Evolutionary conservation across 2,888 invertebrate genomes (phyloP).

Genomic region (Trypoxylon attenuatum): DNA sequence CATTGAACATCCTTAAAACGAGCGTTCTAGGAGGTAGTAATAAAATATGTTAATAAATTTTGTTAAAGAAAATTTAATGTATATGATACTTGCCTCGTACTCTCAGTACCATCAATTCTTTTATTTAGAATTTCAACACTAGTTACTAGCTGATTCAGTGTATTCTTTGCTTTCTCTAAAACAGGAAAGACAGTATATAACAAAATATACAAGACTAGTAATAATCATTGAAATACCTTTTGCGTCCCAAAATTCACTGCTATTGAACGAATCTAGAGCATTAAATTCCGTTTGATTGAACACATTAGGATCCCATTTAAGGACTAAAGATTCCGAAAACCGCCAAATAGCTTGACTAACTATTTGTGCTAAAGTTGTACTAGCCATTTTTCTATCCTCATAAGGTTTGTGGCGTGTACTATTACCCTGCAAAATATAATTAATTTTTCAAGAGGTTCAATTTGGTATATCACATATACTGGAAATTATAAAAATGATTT

Average conservation of each 20-base stretch:
- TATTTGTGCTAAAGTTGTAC: conserved; percentile 60
- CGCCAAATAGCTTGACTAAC: conserved; percentile 64
- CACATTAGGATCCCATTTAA: conserved; percentile 67
- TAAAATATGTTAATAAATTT: neutral
- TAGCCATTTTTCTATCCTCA: conserved; percentile 23
- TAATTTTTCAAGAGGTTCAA: no score
- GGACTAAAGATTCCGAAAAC: conserved; percentile 65
- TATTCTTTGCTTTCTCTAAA: conserved; percentile 45
- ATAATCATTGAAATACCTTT: conserved; percentile 57
- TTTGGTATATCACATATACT: no score
- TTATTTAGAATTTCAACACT: conserved; percentile 54
- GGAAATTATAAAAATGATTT: no score
- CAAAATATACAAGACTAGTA: no score
- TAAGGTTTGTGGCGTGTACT: conserved; percentile 8
- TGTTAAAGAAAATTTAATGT: neutral
- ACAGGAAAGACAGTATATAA: conserved; percentile 4
- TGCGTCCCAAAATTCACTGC: conserved; percentile 21
- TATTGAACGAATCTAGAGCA: conserved; percentile 53
- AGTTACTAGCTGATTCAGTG: conserved; percentile 31
- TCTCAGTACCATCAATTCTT: conserved; percentile 50
- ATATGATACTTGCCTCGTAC: conserved; percentile 41
- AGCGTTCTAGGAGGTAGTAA: conserved; percentile 53
- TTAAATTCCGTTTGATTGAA: conserved; percentile 56
- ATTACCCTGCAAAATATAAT: conserved; percentile 33
- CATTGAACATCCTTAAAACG: conserved; percentile 65